Percentiles rank a stretch among this genome's conserved stretches.
These are phyloP conservation scores for Perca flavescens DNA, from an alignment of 2,113 vertebrate genomes.

Conservation along the genomic window DNA sequence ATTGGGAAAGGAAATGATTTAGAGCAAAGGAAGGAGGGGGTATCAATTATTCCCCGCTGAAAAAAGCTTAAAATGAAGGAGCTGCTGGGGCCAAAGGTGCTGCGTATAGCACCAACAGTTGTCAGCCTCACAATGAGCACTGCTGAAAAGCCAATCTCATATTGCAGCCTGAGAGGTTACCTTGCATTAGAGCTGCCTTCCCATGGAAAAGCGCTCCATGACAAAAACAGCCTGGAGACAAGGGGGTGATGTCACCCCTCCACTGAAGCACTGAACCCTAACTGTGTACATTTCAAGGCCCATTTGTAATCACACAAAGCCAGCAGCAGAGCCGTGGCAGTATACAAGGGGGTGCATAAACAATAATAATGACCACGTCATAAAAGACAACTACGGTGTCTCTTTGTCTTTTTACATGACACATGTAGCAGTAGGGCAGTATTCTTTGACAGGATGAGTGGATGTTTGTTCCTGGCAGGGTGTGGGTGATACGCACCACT, in stretches of 20 bases:
- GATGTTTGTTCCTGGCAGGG: slow-evolving; percentile 54
- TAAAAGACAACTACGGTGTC: slow-evolving; percentile 60
- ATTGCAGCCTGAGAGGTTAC: slow-evolving; percentile 80
- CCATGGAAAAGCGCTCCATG: slow-evolving; percentile 68
- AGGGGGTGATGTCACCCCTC: slow-evolving; percentile 79
- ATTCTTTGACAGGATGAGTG: slow-evolving; percentile 47
- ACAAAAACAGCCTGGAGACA: slow-evolving; percentile 73
- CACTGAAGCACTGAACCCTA: slow-evolving; percentile 73
- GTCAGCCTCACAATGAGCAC: slow-evolving; percentile 82
- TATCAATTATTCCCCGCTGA: slow-evolving; percentile 77
- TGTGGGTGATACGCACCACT: slow-evolving; percentile 89
- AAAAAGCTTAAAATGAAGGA: slow-evolving; percentile 75
- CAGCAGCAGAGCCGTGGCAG: slow-evolving; percentile 40
- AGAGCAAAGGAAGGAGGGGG: slow-evolving; percentile 50
- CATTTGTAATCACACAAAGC: slow-evolving; percentile 78
- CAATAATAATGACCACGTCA: slow-evolving; percentile 65
- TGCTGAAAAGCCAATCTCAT: slow-evolving; percentile 84
- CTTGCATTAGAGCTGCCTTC: slow-evolving; percentile 78
- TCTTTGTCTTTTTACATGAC: slow-evolving; percentile 64
- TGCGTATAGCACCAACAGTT: slow-evolving; percentile 84
- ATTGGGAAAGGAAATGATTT: slow-evolving; percentile 68
- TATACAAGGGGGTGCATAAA: slow-evolving; percentile 66
- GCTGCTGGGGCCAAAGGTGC: slow-evolving; percentile 82
- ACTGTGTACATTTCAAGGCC: slow-evolving; percentile 79
- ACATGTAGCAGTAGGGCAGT: slow-evolving; percentile 24